A percentile compares a stretch with the other conserved stretches of the same genome.
These are phyloP conservation scores for Pammene fasciana DNA, from an alignment of 2,888 invertebrate genomes.

Conservation along the genomic window DNA sequence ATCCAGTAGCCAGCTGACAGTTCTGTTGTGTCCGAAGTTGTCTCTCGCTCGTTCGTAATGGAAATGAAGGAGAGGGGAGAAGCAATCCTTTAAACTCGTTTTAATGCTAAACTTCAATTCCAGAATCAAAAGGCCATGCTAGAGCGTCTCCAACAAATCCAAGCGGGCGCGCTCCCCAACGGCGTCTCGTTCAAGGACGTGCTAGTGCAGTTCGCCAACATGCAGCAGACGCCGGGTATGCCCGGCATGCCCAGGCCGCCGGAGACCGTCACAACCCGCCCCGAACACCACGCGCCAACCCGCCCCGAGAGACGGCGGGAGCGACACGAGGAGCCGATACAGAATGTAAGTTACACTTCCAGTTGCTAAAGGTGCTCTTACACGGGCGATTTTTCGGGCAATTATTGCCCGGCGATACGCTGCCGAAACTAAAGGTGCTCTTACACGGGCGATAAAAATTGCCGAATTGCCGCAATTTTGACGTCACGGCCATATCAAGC, in stretches of 20 bases:
- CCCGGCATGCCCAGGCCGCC: slow-evolving; percentile 62
- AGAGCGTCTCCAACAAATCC: slow-evolving; percentile 76
- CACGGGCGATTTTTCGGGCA: too few relatives aligned
- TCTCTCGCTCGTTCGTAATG: too few relatives aligned
- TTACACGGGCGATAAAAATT: too few relatives aligned
- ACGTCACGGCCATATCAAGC: too few relatives aligned
- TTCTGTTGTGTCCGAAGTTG: too few relatives aligned
- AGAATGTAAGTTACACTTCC: slow-evolving; percentile 16
- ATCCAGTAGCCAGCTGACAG: too few relatives aligned
- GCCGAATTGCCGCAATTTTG: too few relatives aligned
- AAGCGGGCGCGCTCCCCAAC: slow-evolving; percentile 75
- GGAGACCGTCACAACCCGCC: slow-evolving; percentile 62
- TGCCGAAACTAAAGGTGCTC: too few relatives aligned
- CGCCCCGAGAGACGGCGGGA: slow-evolving; percentile 63
- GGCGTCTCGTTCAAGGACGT: slow-evolving; percentile 87
- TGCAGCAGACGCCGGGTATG: slow-evolving; percentile 72
- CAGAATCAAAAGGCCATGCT: slow-evolving; percentile 80
- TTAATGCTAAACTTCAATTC: slow-evolving; percentile 44
- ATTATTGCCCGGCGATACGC: too few relatives aligned
- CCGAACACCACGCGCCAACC: slow-evolving; percentile 61
- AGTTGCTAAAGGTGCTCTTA: too few relatives aligned
- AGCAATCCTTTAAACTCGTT: too few relatives aligned
- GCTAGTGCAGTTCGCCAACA: slow-evolving; percentile 88
- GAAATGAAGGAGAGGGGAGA: too few relatives aligned
- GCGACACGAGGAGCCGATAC: slow-evolving; percentile 56